Evolutionary conservation across 2,113 vertebrate species (phyloP), one percentile per base, ranked within the genome.

Genomic region (Pardalotus punctatus): DNA sequence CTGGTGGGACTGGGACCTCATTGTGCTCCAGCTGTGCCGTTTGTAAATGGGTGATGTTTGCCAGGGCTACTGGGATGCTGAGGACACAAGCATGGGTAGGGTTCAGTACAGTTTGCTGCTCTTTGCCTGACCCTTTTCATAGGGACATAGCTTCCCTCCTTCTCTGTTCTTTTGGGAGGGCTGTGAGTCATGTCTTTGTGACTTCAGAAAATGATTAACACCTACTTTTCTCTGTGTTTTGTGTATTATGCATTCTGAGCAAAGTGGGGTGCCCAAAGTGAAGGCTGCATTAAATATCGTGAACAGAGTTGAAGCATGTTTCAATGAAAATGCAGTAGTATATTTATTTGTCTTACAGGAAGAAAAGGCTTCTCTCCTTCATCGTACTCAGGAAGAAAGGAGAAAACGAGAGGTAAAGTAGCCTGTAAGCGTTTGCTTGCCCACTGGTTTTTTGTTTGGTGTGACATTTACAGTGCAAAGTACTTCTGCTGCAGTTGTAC

Each of bases 341-440:
- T 76, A 12, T 92, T 17, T 58, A 8, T 95, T 83, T 96, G 14
- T 10, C 87, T 96, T 97, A 21, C 40, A 99, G 99, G 99, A 99
- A 96, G 99, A 99, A 97, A 99, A 99, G 97, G 98, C 99, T 66
- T 99, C 99, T 93, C 98, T 99, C 93, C 96, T 99, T 91, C 99
- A 99, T 97, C 99, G 99, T 51, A 99, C 99, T 96, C 99, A 99
- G 98, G 99, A 99, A 97, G 99, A 99, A 97, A 98, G 99, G 97
- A 96, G 99, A 73, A 99, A 99, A 97, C 98, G 99, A 98, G 99
- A 99, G 99, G 99, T 99, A 97, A 97, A 86, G 65, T 86, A 78
- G 47, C 50, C 81, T 84, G 50, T 61, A 87, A 90, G 54, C 51
- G 0, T 74, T 93, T 78, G 23, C 15, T 23, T 36, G 36, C 21